phyloP scores from a whole-genome alignment of 2,797 vertebrate species.

The Hydrophis major region DNA sequence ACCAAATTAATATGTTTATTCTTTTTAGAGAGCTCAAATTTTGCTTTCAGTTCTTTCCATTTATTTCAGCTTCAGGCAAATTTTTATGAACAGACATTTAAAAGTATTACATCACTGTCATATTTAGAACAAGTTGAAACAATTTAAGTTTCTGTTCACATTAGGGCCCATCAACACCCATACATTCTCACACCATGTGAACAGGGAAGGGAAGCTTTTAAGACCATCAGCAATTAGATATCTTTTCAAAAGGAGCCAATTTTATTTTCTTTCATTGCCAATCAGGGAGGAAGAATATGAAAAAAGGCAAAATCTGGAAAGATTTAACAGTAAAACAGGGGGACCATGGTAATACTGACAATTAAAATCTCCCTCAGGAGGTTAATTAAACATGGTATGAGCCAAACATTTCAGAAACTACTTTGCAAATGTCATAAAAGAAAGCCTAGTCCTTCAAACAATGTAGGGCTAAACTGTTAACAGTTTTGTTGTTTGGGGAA shows the following conservation, averaged over 20 bases:
- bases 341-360: constrained; percentile 40
- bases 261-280: constrained; percentile 46
- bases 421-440: constrained; percentile 24
- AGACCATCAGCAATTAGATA: constrained; percentile 44
- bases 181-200: background rate
- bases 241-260: constrained; percentile 57
- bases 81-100: background rate
- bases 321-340: constrained; percentile 42
- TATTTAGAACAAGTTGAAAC: constrained; percentile 14
- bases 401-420: constrained; percentile 34
- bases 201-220: constrained; percentile 24
- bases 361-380: constrained; percentile 57
- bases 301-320: constrained; percentile 47
- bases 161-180: constrained; percentile 16
- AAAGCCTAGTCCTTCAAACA: constrained; percentile 13
- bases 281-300: constrained; percentile 35
- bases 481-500: background rate
- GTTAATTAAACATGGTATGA: constrained; percentile 57
- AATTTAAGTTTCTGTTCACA: constrained; percentile 23
- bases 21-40: background rate
- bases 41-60: background rate
- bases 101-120: accelerated
- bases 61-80: background rate
- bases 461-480: background rate
- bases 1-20: background rate